Evolutionary conservation across 2,113 vertebrate species (phyloP).

Genomic region (Okapia johnstoni): DNA sequence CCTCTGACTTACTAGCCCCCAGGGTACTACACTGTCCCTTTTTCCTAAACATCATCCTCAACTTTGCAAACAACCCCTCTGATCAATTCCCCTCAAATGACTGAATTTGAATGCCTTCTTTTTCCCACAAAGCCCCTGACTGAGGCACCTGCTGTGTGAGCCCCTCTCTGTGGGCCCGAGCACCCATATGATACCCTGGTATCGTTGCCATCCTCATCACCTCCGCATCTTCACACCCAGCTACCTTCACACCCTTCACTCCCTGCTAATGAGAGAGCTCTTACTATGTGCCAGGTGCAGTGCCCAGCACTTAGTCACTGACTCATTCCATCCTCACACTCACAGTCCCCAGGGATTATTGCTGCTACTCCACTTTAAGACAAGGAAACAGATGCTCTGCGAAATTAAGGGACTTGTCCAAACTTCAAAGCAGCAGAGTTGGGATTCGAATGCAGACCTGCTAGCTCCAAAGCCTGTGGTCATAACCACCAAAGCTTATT

Average conservation of each 20-base stretch:
- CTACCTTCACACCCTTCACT: background rate
- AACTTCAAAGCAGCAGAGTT: background rate
- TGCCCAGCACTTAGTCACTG: background rate
- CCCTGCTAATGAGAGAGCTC: background rate
- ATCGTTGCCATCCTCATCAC: accelerated
- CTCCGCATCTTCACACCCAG: background rate
- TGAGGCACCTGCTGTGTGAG: background rate
- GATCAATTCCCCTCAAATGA: background rate
- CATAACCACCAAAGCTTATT: background rate
- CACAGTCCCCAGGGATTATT: background rate
- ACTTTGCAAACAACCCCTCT: background rate
- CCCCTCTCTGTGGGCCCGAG: background rate
- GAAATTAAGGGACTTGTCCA: background rate
- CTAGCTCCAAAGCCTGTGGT: background rate
- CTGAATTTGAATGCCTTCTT: background rate
- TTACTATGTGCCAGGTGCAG: background rate
- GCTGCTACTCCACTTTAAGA: background rate
- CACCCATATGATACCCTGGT: background rate
- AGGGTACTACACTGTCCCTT: background rate
- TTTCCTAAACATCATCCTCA: background rate
- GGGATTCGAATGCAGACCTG: background rate
- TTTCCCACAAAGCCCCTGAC: background rate
- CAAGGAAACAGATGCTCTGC: background rate
- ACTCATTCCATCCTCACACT: background rate
- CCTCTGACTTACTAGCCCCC: background rate